Percentiles rank a stretch among this genome's conserved stretches.
These are phyloP conservation scores for Neria commutata DNA, from an alignment of 2,888 invertebrate species.

Conservation along the genomic window DNA sequence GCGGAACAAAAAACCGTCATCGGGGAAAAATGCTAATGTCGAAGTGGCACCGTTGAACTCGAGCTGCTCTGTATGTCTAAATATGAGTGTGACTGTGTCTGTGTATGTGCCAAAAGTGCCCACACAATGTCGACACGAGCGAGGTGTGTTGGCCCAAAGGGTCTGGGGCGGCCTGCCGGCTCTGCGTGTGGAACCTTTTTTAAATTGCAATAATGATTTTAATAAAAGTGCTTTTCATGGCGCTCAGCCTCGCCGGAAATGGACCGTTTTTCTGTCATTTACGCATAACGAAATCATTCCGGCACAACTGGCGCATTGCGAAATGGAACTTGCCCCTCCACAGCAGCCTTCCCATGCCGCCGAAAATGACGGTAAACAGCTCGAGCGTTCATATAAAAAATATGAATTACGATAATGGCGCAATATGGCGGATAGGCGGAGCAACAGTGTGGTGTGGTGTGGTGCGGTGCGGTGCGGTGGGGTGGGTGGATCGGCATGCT, in stretches of 20 bases:
- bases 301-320: slow-evolving; percentile 54
- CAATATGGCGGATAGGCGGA: slow-evolving; percentile 52
- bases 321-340: too few species aligned
- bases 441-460: too few species aligned
- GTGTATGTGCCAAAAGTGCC: too few species aligned
- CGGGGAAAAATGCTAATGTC: slow-evolving; percentile 3
- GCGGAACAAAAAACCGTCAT: slow-evolving; percentile 3
- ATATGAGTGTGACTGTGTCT: too few species aligned
- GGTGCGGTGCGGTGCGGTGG: too few species aligned
- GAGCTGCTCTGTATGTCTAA: too few species aligned
- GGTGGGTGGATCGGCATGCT: too few species aligned
- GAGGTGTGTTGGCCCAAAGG: background rate
- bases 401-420: slow-evolving; percentile 54
- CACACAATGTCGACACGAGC: background rate
- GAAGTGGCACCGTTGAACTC: background rate
- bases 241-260: too few species aligned
- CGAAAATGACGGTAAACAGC: slow-evolving; percentile 43
- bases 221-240: slow-evolving; percentile 4
- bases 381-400: too few species aligned
- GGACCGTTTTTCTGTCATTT: slow-evolving; percentile 43
- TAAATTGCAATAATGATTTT: slow-evolving; percentile 1
- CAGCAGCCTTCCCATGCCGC: too few species aligned
- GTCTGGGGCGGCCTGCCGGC: background rate
- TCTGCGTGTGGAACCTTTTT: background rate
- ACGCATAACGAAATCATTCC: slow-evolving; percentile 54